Base-by-base conservation (phyloP, 1,140 invertebrate species). In the Parasteatoda tepidariorum region DNA sequence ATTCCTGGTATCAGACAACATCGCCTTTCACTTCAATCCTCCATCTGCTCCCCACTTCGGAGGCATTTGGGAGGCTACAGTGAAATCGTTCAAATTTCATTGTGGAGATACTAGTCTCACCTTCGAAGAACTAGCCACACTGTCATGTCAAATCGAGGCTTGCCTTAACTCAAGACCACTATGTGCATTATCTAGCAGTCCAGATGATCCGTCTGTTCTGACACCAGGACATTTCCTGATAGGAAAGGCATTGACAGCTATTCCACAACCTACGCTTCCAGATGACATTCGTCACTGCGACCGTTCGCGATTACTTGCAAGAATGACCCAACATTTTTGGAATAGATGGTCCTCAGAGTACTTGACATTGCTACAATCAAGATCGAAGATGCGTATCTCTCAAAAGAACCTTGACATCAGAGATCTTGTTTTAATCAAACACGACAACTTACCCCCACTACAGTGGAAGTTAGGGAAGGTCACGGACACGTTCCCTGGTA, bases 21-120 rank as follows among this genome's bases (percentile, higher is more conserved):
- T 89, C 2, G 68, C 85, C 22, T 91, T 89, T 89, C 73, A 88
- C 48, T 90, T 91, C 83, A 89, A 89, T 81, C 90, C 90, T 2
- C 87, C 89, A n/a, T 22, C 68, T 15, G 87, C 88, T 18, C 87
- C 88, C 1, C 88, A 90, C 86, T 89, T 90, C 73, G 89, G 89
- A 13, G 89, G 89, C 22, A 31, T 89, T 26, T 90, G 89, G 87
- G 90, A 91, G 85, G 84, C 87, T 1, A 87, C 84, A 0, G 87
- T 90, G 0, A 87, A 88, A 85, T 85, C 85, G n/a, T 85, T 87
- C 18, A 89, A 89, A 83, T 61, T 84, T 64, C 88, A 89, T 79
- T 76, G 87, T 9, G 66, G 84, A 61, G 11, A 6, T 24, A 61
- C 57, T 61, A 61, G 11, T 18, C 57, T 61, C 28, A 85, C 84